Evolutionary conservation across 2,888 invertebrate species (phyloP).

Genomic region (Euplexia lucipara): DNA sequence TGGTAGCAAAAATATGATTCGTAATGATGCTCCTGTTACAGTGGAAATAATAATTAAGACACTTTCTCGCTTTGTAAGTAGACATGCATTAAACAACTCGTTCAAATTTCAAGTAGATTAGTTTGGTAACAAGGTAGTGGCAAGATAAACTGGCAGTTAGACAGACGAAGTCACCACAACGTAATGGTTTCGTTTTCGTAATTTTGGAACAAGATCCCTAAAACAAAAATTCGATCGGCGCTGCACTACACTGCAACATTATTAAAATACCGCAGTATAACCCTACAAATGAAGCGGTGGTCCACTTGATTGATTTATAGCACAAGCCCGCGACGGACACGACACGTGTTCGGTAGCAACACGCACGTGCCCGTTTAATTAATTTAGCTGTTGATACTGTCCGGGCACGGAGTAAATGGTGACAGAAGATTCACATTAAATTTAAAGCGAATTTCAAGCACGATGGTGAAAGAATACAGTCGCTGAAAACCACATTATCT

Average conservation of each 20-base stretch:
- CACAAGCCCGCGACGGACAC: constrained; percentile 66
- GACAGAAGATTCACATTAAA: constrained; percentile 25
- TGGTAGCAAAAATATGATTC: too few species aligned
- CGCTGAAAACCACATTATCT: too few species aligned
- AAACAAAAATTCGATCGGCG: constrained; percentile 7
- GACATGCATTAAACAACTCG: too few species aligned
- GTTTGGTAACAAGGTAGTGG: too few species aligned
- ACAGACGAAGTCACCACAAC: too few species aligned
- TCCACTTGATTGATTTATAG: constrained; percentile 78
- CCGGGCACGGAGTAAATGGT: constrained; percentile 16
- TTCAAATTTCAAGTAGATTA: too few species aligned
- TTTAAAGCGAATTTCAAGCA: not conserved
- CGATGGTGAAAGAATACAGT: not conserved
- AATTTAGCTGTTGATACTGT: constrained; percentile 74
- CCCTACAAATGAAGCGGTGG: constrained; percentile 72
- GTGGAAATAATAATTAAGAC: too few species aligned
- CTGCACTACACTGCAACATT: constrained; percentile 53
- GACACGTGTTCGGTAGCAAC: constrained; percentile 70
- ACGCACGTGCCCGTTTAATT: constrained; percentile 78
- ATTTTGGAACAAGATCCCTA: too few species aligned
- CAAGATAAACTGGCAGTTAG: too few species aligned
- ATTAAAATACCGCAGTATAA: constrained; percentile 66
- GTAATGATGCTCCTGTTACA: too few species aligned
- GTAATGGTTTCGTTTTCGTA: too few species aligned
- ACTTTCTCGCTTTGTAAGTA: too few species aligned